Conservation (phyloP, 2,888 invertebrate genomes). For the Microplitis manilae region DNA sequence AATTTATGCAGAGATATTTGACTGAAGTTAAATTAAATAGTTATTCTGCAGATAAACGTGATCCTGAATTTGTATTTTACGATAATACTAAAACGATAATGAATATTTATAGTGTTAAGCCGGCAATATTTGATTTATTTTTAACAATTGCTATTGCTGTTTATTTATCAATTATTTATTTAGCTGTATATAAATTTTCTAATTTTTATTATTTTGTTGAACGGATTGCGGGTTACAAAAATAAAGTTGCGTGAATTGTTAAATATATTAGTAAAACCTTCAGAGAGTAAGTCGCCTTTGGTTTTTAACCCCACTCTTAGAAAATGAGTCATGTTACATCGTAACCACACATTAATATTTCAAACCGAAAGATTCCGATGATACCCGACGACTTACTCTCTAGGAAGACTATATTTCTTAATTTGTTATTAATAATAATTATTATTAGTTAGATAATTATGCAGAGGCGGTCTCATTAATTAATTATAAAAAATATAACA, state of each 20-base stretch:
- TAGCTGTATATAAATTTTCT: slow-evolving; percentile 83
- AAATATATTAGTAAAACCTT: neutral
- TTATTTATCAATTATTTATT: slow-evolving; percentile 90
- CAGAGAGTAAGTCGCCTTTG: too few species aligned
- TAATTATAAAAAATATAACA: too few species aligned
- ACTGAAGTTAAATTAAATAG: slow-evolving; percentile 82
- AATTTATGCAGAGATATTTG: slow-evolving; percentile 82
- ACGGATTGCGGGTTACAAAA: slow-evolving; percentile 60
- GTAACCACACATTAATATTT: too few species aligned
- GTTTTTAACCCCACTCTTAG: too few species aligned
- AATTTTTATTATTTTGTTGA: slow-evolving; percentile 77
- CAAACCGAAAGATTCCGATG: too few species aligned
- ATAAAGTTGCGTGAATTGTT: slow-evolving; percentile 60
- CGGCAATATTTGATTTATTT: slow-evolving; percentile 97
- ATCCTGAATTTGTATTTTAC: slow-evolving; percentile 95
- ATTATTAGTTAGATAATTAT: too few species aligned
- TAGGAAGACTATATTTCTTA: too few species aligned
- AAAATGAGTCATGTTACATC: too few species aligned
- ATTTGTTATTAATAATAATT: too few species aligned
- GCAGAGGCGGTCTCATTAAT: too few species aligned
- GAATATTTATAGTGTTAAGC: slow-evolving; percentile 96
- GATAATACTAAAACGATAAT: slow-evolving; percentile 85
- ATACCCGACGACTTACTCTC: too few species aligned
- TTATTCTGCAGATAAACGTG: slow-evolving; percentile 85
- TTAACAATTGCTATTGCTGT: slow-evolving; percentile 87